Evolutionary conservation across 23 tunicate genomes (phyloP).

Genomic region (Diplosoma virens): DNA sequence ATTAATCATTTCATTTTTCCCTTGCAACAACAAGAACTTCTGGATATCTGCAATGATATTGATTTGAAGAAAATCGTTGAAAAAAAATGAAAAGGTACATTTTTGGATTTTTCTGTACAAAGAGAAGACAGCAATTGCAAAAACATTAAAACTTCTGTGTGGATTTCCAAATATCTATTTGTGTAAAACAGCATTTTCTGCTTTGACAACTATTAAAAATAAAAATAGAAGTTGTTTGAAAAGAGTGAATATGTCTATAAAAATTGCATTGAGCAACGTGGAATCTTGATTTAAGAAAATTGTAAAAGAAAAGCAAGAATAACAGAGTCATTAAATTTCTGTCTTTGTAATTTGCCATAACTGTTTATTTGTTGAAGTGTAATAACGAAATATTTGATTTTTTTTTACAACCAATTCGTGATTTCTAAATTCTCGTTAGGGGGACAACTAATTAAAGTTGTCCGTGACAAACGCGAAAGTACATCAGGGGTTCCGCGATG

Average conservation of each 20-base stretch:
- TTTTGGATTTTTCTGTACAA: slow-evolving; percentile 11
- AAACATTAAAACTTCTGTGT: slow-evolving; percentile 37
- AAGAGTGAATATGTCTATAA: slow-evolving; percentile 40
- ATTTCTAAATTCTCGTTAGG: too few species aligned
- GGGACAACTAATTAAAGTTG: too few species aligned
- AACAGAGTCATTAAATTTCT: slow-evolving; percentile 27
- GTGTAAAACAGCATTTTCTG: slow-evolving; percentile 67
- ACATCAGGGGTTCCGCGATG: too few species aligned
- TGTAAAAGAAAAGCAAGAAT: slow-evolving; percentile 34
- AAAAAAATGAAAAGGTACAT: slow-evolving; percentile 31
- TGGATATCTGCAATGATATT: slow-evolving; percentile 32
- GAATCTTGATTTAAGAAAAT: slow-evolving; percentile 37
- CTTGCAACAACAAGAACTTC: slow-evolving; percentile 16
- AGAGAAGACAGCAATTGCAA: slow-evolving; percentile 28
- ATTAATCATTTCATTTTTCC: slow-evolving; percentile 31
- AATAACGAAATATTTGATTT: too few species aligned
- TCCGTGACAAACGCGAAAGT: too few species aligned
- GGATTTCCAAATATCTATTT: slow-evolving; percentile 47
- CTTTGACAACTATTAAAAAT: slow-evolving; percentile 39
- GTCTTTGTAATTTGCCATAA: too few species aligned
- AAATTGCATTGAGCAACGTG: slow-evolving; percentile 40
- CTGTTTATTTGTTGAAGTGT: too few species aligned
- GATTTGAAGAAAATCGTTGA: slow-evolving; percentile 18
- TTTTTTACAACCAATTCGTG: too few species aligned
- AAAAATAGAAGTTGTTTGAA: slow-evolving; percentile 55